Base-by-base conservation (phyloP, 2,113 vertebrate genomes). In the Gallinago media region DNA sequence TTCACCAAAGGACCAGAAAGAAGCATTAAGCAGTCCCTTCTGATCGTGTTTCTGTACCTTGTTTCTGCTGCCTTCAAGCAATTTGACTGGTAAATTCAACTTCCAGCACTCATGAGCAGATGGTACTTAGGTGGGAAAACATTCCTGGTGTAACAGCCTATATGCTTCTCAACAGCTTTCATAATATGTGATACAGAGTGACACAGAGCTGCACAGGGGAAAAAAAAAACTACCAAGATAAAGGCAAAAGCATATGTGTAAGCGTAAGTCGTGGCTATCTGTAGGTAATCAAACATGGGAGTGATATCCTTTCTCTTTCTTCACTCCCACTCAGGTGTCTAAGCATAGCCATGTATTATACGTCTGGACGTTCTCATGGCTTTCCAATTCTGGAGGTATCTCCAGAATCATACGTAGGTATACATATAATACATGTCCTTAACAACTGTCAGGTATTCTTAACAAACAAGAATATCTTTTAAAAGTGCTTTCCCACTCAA, bases 241-340 rank as follows among this genome's bases (percentile, higher is more conserved):
- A 70, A 96, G 79, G 78, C 68, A 94, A 74, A 86, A 94, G 38
- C 91, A 81, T 94, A 86, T 94, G 76, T 52, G 0, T 32, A 67
- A 91, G 72, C 84, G 83, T 67, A 68, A 96, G 89, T 80, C 81
- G 83, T 78, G 80, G 86, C 73, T 92, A 71, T 78, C 93, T 80
- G 32, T 38, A 52, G 1, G 3, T 26, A 74, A 73, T 31, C 63
- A 80, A 88, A 80, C 49, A 49, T 0, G 16, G 19, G 20, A 3
- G 8, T 88, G 67, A 70, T 79, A 85, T 7, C 18, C 18, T 76
- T 90, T 36, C 78, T 65, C 52, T 72, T 89, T 52, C 21, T 86
- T 13, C 47, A 27, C 22, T 84, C 75, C 75, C 61, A 61, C 65
- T 84, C 65, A 81, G 32, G 46, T 81, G 65, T 58, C 46, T 76